phyloP scores from a whole-genome alignment of 2,797 vertebrate genomes.

The Arctocebus calabarensis region DNA sequence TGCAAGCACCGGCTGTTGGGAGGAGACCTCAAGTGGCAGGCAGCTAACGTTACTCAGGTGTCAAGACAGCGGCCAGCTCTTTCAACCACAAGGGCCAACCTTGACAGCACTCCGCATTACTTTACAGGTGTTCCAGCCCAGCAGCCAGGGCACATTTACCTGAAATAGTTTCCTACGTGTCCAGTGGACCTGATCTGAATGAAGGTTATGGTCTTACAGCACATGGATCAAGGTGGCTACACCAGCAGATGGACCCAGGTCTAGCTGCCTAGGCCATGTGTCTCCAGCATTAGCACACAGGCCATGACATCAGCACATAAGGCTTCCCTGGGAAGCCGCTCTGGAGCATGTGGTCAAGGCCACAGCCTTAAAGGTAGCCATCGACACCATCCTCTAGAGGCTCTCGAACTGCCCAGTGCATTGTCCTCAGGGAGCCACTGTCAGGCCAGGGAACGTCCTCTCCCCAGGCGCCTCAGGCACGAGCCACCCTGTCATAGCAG shows the following conservation, averaged over 20 bases:
- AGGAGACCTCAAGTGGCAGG: not conserved
- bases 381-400: fast-evolving
- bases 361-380: not conserved
- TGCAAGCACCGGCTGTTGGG: not conserved
- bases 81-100: not conserved
- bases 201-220: not conserved
- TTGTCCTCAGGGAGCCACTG: not conserved
- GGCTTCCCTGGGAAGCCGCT: not conserved
- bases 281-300: fast-evolving
- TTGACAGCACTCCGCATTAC: not conserved
- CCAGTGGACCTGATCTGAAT: not conserved
- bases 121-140: not conserved
- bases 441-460: too few relatives aligned
- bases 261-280: fast-evolving
- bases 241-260: not conserved
- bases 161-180: not conserved
- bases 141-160: constrained; percentile 6
- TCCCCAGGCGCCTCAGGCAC: not conserved
- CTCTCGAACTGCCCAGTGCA: not conserved
- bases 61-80: not conserved
- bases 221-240: not conserved
- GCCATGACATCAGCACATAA: fast-evolving
- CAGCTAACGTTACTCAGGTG: not conserved
- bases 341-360: not conserved
- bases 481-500: fast-evolving